Percentiles rank a stretch among this genome's conserved stretches.
These are phyloP conservation scores for Nothocercus nigrocapillus DNA, from an alignment of 2,113 vertebrate genomes.

Conservation along the genomic window DNA sequence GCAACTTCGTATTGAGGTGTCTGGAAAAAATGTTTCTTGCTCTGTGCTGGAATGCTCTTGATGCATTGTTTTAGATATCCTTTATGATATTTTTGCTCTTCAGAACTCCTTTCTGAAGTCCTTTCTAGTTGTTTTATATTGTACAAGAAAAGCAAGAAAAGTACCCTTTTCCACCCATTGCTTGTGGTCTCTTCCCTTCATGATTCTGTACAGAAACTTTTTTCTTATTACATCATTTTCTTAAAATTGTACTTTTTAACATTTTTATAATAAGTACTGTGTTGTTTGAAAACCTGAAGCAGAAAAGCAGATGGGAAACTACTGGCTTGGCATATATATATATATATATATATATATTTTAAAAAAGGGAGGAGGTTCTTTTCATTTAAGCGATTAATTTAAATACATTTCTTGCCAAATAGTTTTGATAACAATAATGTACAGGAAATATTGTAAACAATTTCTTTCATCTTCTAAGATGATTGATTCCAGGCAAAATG, in stretches of 20 bases:
- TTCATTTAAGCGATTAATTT: neutral
- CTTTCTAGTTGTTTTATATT: neutral
- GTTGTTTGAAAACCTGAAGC: neutral
- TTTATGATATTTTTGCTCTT: neutral
- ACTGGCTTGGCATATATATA: neutral
- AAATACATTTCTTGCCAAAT: neutral
- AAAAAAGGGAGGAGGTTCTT: too few relatives aligned
- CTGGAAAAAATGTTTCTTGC: conserved; percentile 31
- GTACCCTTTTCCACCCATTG: neutral
- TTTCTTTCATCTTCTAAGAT: neutral
- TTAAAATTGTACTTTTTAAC: neutral
- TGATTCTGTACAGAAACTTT: neutral
- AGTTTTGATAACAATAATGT: rapidly evolving
- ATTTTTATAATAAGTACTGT: neutral
- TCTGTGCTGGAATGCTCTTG: neutral
- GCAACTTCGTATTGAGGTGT: neutral
- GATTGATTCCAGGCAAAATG: neutral
- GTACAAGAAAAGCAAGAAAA: neutral
- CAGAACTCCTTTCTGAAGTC: neutral
- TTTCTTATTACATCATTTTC: neutral
- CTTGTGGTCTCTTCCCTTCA: neutral
- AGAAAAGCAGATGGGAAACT: neutral
- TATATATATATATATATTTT: too few relatives aligned
- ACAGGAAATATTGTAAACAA: neutral
- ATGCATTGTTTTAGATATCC: neutral